Conservation (phyloP, 2,888 invertebrate species). For the Cacoxenus indagator region DNA sequence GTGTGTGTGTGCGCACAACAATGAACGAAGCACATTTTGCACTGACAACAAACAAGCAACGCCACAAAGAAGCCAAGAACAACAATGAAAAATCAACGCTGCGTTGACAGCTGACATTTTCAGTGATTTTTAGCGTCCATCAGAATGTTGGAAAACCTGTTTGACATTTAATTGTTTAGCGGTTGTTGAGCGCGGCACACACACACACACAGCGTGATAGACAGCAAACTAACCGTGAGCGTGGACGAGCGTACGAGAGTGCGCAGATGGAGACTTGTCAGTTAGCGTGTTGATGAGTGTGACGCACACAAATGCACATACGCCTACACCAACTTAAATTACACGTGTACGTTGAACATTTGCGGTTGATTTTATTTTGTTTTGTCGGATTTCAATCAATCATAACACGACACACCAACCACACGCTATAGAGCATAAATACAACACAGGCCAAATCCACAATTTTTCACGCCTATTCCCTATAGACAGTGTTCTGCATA, state of each 20-base stretch:
- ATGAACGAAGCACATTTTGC: background rate
- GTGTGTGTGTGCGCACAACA: slow-evolving; percentile 27
- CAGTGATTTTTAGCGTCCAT: slow-evolving; percentile 62
- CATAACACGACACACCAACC: too few relatives aligned
- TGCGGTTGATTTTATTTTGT: too few relatives aligned
- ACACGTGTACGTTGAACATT: too few relatives aligned
- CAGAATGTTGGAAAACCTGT: slow-evolving; percentile 46
- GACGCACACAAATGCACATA: slow-evolving; percentile 32
- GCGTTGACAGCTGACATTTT: slow-evolving; percentile 46
- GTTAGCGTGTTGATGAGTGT: slow-evolving; percentile 54
- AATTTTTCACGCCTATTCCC: too few relatives aligned
- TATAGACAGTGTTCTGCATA: too few relatives aligned
- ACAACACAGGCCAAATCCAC: too few relatives aligned
- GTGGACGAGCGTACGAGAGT: background rate
- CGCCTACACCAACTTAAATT: too few relatives aligned
- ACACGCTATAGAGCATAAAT: too few relatives aligned
- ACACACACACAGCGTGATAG: too few relatives aligned
- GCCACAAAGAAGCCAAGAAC: background rate
- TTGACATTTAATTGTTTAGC: slow-evolving; percentile 57
- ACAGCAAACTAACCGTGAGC: slow-evolving; percentile 45
- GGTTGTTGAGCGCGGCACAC: slow-evolving; percentile 29
- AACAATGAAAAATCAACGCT: slow-evolving; percentile 2
- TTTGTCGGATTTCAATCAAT: too few relatives aligned
- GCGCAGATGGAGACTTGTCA: slow-evolving; percentile 25
- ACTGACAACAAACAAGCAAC: background rate